A percentile compares a stretch with the other conserved stretches of the same genome.
phyloP scores from a whole-genome alignment of 1,140 invertebrate genomes.

The Camponotus floridanus region DNA sequence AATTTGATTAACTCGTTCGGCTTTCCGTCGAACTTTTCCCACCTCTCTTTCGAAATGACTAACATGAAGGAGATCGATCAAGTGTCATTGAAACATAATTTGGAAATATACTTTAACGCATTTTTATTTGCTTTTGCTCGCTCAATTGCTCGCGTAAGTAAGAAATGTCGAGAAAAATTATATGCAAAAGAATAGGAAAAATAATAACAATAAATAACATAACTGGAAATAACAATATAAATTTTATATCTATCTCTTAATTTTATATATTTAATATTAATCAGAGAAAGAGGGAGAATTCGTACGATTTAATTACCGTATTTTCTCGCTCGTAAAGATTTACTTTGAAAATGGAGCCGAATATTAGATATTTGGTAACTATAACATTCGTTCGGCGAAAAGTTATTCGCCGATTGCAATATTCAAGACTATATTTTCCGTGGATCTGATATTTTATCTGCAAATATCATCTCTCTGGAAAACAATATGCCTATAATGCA shows the following conservation, averaged over 20 bases:
- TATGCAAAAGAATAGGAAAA: background rate
- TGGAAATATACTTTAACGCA: background rate
- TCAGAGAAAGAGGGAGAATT: no score
- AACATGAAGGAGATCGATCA: slow-evolving; percentile 14
- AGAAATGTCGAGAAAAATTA: background rate
- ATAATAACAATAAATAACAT: no score
- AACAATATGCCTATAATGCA: slow-evolving; percentile 58
- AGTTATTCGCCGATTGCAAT: slow-evolving; percentile 40
- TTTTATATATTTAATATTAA: background rate
- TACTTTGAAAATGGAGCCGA: background rate
- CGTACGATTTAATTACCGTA: background rate
- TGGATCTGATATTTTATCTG: slow-evolving; percentile 14
- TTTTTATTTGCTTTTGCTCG: background rate
- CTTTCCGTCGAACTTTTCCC: slow-evolving; percentile 24
- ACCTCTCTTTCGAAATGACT: background rate
- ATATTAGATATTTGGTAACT: slow-evolving; percentile 14
- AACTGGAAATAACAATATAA: background rate
- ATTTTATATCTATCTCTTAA: background rate
- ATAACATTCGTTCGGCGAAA: background rate
- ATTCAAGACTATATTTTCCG: slow-evolving; percentile 21
- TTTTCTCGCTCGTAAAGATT: background rate
- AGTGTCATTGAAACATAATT: background rate
- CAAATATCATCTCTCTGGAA: slow-evolving; percentile 43
- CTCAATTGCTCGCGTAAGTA: background rate
- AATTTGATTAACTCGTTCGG: slow-evolving; percentile 41